Percentiles rank a stretch among this genome's conserved stretches.
phyloP scores from a whole-genome alignment of 2,113 vertebrate genomes.

The Epinephelus fuscoguttatus region DNA sequence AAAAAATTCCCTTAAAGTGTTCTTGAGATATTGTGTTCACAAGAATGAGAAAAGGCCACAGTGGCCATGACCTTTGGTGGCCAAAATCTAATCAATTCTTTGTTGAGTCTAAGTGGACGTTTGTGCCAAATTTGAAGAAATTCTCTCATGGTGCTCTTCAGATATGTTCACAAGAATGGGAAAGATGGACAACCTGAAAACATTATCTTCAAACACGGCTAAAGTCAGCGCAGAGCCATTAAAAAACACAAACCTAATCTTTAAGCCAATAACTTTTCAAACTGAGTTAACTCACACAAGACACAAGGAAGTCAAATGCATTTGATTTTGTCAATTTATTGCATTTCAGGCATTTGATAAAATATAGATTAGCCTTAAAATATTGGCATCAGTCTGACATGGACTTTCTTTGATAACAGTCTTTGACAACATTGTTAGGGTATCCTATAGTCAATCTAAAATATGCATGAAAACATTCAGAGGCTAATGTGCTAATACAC shows the following conservation, averaged over 20 bases:
- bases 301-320: not conserved
- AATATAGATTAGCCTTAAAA: conserved; percentile 55
- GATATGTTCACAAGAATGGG: too few species aligned
- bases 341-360: conserved; percentile 73
- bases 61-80: too few species aligned
- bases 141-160: too few species aligned
- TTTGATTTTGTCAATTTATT: conserved; percentile 65
- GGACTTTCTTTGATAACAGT: conserved; percentile 24
- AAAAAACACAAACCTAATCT: not conserved
- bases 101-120: too few species aligned
- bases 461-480: conserved; percentile 20
- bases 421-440: conserved; percentile 19
- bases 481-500: conserved; percentile 28
- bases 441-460: conserved; percentile 16
- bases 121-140: too few species aligned
- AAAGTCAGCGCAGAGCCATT: too few species aligned
- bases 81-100: too few species aligned
- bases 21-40: too few species aligned
- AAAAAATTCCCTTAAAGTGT: too few species aligned
- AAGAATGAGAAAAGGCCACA: too few species aligned
- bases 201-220: too few species aligned
- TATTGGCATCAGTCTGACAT: conserved; percentile 47
- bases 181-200: too few species aligned
- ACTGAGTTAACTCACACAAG: not conserved
- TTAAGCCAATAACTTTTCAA: not conserved